phyloP scores from a whole-genome alignment of 2,888 invertebrate species.

The Caenorhabditis sp. region DNA sequence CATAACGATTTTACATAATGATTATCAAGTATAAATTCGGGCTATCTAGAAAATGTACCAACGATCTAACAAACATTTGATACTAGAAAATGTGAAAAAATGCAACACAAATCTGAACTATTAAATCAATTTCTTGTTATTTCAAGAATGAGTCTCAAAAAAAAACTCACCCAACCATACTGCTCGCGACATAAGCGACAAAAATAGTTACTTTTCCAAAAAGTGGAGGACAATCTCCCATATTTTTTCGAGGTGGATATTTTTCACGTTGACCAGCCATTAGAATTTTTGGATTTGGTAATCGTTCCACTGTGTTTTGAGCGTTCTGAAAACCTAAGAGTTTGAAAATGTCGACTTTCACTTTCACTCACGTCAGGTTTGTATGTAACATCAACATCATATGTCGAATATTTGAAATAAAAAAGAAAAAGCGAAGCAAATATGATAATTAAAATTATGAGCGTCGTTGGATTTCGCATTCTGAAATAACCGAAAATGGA shows the following conservation, averaged over 20 bases:
- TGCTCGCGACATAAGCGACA: constrained; percentile 50
- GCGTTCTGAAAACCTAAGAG: constrained; percentile 17
- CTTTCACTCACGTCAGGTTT: constrained; percentile 27
- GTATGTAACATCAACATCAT: constrained; percentile 27
- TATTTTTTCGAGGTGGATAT: constrained; percentile 41
- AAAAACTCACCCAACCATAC: constrained; percentile 6
- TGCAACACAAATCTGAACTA: too few species aligned
- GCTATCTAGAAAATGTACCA: too few species aligned
- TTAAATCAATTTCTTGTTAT: too few species aligned
- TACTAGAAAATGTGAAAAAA: too few species aligned
- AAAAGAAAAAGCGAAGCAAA: constrained; percentile 11
- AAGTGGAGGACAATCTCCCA: constrained; percentile 52
- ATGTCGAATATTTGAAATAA: constrained; percentile 22
- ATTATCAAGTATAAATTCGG: too few species aligned
- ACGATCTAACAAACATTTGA: too few species aligned
- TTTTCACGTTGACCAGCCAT: constrained; percentile 4
- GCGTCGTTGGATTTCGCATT: not conserved
- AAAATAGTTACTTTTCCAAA: constrained; percentile 57
- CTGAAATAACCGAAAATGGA: not conserved
- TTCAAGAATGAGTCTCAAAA: too few species aligned
- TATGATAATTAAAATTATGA: not conserved
- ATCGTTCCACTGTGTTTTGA: constrained; percentile 5
- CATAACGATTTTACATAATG: constrained; percentile 3
- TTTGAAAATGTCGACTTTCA: not conserved
- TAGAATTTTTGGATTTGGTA: not conserved